Base-by-base conservation (phyloP, 2,113 vertebrate species). In the Balaeniceps rex region DNA sequence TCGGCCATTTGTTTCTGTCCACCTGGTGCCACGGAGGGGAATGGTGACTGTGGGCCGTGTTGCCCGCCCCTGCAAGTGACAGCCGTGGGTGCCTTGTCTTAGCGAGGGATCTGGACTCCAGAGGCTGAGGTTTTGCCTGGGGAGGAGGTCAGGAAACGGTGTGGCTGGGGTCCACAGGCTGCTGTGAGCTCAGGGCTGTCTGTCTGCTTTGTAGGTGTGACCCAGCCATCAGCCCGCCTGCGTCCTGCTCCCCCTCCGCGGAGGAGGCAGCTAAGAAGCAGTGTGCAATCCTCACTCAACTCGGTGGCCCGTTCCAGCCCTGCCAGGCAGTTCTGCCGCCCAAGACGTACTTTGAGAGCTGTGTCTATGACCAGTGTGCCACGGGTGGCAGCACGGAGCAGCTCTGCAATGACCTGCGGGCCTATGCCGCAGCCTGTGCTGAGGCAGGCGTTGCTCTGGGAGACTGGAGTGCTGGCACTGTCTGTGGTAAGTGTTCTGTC, bases 351-450 rank as follows among this genome's bases (percentile, higher is more conserved):
- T 98, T 99, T 88, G 97, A 97, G 88, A 98, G 94, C 90, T 99
- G 99, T 54, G 93, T 99, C 82, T 96, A 96, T 17, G 91, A 97
- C 86, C 98, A 98, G 97, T 99, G 99, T 89, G 97, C 93, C 64
- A 96, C 94, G 0, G 9, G 2, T 2, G 83, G 93, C 74, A 97
- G 98, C 89, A 74, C 63, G 1, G 91, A 69, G 2, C 96, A 97
- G n/a, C 92, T 99, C n/a, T 99, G 99, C 93, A 47, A 97, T 47
- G 96, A 86, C 36, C 81, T 99, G 75, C 94, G 87, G 47, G 81
- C 92, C 33, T 99, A 98, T 33, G 97, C 97, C 4, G 63, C 96
- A 46, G 96, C 98, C 57, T 99, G 99, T 93, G 68, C 91, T 18
- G 92, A 96, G 76, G 98, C 96, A 15, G 99, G 98, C 5, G 36